A percentile compares a stretch with the other conserved stretches of the same genome.
These are phyloP conservation scores for Zeus faber DNA, from an alignment of 2,113 vertebrate species.

Conservation along the genomic window DNA sequence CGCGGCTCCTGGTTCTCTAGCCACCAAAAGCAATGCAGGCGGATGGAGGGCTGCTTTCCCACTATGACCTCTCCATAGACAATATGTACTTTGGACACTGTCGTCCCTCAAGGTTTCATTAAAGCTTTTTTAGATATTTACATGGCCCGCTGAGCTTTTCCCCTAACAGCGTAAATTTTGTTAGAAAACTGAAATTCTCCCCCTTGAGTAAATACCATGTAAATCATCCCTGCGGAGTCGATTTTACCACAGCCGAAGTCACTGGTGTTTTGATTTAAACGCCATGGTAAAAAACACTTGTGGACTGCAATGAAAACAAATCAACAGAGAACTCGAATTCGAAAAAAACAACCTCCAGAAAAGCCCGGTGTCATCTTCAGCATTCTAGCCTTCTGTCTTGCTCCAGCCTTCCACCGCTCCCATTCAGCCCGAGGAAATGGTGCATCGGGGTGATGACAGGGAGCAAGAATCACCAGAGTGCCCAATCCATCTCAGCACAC, in stretches of 20 bases:
- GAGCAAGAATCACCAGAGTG: conserved; percentile 44
- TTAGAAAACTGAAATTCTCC: conserved; percentile 62
- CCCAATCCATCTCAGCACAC: conserved; percentile 37
- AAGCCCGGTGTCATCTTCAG: conserved; percentile 13
- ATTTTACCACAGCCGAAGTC: conserved; percentile 80
- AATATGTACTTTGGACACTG: conserved; percentile 74
- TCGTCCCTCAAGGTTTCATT: conserved; percentile 63
- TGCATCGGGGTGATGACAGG: conserved; percentile 67
- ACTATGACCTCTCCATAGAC: conserved; percentile 68
- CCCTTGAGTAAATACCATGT: conserved; percentile 71
- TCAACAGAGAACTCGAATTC: background rate
- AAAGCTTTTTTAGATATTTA: conserved; percentile 67
- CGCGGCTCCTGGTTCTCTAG: conserved; percentile 64
- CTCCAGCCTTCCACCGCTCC: conserved; percentile 29
- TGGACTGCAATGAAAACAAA: conserved; percentile 39
- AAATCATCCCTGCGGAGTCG: conserved; percentile 75
- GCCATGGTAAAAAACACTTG: conserved; percentile 52
- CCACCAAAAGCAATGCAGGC: conserved; percentile 54
- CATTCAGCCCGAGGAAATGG: conserved; percentile 58
- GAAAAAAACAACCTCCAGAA: background rate
- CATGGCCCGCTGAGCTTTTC: conserved; percentile 56
- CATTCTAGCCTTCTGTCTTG: background rate
- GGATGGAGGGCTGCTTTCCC: conserved; percentile 56
- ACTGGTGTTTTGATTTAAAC: conserved; percentile 62
- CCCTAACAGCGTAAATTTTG: conserved; percentile 56